Conservation (phyloP, 35 echinoderm and acorn worm genomes). For the Acanthaster planci region DNA sequence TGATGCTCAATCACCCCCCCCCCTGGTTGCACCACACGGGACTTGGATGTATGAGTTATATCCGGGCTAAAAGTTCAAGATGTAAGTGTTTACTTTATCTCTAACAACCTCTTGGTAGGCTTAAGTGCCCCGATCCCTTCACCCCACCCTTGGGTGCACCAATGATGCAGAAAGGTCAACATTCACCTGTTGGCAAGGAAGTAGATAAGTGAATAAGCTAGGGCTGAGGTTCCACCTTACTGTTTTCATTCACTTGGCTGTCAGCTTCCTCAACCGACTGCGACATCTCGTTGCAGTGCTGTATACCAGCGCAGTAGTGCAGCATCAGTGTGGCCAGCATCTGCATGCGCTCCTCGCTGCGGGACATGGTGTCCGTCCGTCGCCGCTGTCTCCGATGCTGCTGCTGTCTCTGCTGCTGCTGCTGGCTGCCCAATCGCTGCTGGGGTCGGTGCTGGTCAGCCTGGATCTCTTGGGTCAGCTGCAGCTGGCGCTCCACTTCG, state of each 20-base stretch:
- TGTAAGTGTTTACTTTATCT: no score
- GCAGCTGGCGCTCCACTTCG: slow-evolving; percentile 72
- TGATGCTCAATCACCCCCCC: no score
- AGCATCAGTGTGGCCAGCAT: slow-evolving; percentile 90
- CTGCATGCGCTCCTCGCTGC: slow-evolving; percentile 93
- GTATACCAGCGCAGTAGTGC: slow-evolving; percentile 96
- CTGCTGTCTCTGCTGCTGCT: background rate
- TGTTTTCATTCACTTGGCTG: background rate
- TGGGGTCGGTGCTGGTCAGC: slow-evolving; percentile 23
- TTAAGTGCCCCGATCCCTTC: no score
- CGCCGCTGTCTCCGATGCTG: slow-evolving; percentile 33
- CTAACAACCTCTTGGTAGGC: no score
- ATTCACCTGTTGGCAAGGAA: no score
- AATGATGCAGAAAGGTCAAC: no score
- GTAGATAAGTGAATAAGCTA: no score
- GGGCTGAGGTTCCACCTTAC: background rate
- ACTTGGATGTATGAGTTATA: no score
- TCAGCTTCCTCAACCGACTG: background rate
- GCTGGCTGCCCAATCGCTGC: slow-evolving; percentile 44
- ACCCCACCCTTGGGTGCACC: no score
- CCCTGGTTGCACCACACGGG: no score
- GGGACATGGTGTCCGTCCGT: slow-evolving; percentile 42
- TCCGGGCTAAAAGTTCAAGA: no score
- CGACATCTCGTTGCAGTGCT: slow-evolving; percentile 84
- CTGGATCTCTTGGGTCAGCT: slow-evolving; percentile 73